Percentiles rank a stretch among this genome's conserved stretches.
These are phyloP conservation scores for Stictocephala bisonia DNA, from an alignment of 2,888 invertebrate genomes.

Conservation along the genomic window DNA sequence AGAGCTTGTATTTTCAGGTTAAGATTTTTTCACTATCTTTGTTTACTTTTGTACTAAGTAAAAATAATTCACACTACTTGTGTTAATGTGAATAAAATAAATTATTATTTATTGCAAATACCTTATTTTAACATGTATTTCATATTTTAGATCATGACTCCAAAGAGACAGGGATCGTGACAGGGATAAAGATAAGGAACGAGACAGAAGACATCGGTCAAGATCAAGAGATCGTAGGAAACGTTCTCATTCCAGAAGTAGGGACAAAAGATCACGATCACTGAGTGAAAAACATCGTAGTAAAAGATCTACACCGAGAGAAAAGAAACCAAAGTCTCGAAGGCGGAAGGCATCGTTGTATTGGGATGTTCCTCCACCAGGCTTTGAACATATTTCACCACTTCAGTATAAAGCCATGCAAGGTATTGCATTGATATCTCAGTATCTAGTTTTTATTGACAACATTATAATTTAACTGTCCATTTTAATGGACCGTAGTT, in stretches of 20 bases:
- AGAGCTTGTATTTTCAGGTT: no score
- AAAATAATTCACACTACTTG: no score
- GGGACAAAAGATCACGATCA: constrained; percentile 61
- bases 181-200: constrained; percentile 64
- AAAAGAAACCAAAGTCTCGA: constrained; percentile 72
- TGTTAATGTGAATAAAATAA: no score
- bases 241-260: constrained; percentile 62
- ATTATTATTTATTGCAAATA: no score
- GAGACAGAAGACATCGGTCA: constrained; percentile 62
- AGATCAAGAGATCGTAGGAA: constrained; percentile 64
- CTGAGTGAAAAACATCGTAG: constrained; percentile 62
- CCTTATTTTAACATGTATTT: no score
- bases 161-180: constrained; percentile 61
- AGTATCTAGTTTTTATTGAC: no score
- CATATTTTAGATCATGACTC: constrained; percentile 62
- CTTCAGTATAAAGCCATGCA: constrained; percentile 83
- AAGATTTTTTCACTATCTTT: no score
- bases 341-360: constrained; percentile 92
- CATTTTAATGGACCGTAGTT: no score
- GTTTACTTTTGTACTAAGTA: no score
- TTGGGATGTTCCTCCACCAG: constrained; percentile 98
- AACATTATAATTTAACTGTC: no score
- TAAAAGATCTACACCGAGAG: constrained; percentile 65
- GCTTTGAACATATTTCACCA: constrained; percentile 98
- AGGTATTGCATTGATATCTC: no score